phyloP scores from a whole-genome alignment of 2,888 invertebrate genomes.

The Drosophila mulleri region DNA sequence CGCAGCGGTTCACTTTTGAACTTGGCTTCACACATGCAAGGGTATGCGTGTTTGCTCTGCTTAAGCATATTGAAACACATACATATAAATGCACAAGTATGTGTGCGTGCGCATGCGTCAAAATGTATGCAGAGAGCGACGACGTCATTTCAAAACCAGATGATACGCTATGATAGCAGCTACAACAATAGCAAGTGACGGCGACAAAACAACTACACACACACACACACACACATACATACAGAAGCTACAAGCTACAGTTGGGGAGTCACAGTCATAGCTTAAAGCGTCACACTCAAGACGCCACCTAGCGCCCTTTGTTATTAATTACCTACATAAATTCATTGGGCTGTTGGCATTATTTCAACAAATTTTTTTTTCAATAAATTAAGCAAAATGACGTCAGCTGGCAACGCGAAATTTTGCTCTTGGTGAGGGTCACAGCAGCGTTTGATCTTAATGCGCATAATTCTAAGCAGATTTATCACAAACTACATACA shows the following conservation, averaged over 20 bases:
- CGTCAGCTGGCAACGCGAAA: slow-evolving; percentile 46
- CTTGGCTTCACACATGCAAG: slow-evolving; percentile 62
- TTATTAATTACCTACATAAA: slow-evolving; percentile 20
- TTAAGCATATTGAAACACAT: not conserved
- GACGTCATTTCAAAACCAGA: slow-evolving; percentile 65
- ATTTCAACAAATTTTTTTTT: slow-evolving; percentile 12
- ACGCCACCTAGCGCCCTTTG: slow-evolving; percentile 43
- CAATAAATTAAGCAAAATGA: slow-evolving; percentile 46
- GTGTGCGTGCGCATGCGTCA: slow-evolving; percentile 42
- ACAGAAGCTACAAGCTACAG: slow-evolving; percentile 38
- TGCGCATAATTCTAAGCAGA: slow-evolving; percentile 25
- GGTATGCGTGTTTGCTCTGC: slow-evolving; percentile 1
- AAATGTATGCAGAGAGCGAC: slow-evolving; percentile 27
- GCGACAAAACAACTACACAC: slow-evolving; percentile 13
- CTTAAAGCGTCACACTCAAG: not conserved
- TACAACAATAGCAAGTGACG: slow-evolving; percentile 29
- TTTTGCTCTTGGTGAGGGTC: slow-evolving; percentile 37
- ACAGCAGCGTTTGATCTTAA: slow-evolving; percentile 18
- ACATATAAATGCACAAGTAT: slow-evolving; percentile 1
- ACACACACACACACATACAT: slow-evolving; percentile 16
- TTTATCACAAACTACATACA: slow-evolving; percentile 27
- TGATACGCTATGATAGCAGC: slow-evolving; percentile 23
- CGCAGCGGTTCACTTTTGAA: slow-evolving; percentile 62
- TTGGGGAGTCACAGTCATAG: slow-evolving; percentile 9
- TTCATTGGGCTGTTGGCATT: slow-evolving; percentile 14